Base-by-base conservation (phyloP, 1,140 invertebrate genomes). In the Oncopeltus fasciatus region DNA sequence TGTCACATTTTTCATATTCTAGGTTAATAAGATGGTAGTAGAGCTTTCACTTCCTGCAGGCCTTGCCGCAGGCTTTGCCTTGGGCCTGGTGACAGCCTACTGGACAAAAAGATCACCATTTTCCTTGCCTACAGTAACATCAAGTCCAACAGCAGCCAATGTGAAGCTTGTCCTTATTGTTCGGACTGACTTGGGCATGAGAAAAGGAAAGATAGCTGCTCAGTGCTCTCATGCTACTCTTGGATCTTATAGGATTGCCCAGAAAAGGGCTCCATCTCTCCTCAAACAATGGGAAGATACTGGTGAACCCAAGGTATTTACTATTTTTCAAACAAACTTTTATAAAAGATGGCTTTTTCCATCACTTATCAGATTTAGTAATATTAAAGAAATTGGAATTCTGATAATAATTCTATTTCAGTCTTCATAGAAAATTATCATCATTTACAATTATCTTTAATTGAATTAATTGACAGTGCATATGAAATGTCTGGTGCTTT, bases 161-260 rank as follows among this genome's bases (percentile, higher is more conserved):
- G 16, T 58, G 24, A 93, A 92, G 77, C 74, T 96, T 72, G 86
- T 94, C 1, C 72, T 97, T 51, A 84, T 94, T 21, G 86, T 95
- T 2, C 77, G 92, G 70, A 90, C 82, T 70, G 92, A 96, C 72
- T 75, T 97, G 0, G 88, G 89, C 72, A 96, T 97, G 93, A 84
- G 87, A 20, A 95, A 93, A 80, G 94, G 94, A 16, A 96, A 96
- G 79, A 83, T 91, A 47, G 92, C 89, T 29, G 88, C 92, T 2
- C 93, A 95, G 73, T 95, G 91, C 77, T 81, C 85, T 47, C 93
- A 96, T 78, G 93, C 90, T 57, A 87, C 92, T 9, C 83, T 88
- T 24, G 82, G 81, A 51, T 89, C 85, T 1, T 92, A 88, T 69
- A 81, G 84, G 64, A 84, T 84, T 66, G 77, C 83, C 18, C 74